Conservation (phyloP, 2,888 invertebrate species). For the Apamea sordens region DNA sequence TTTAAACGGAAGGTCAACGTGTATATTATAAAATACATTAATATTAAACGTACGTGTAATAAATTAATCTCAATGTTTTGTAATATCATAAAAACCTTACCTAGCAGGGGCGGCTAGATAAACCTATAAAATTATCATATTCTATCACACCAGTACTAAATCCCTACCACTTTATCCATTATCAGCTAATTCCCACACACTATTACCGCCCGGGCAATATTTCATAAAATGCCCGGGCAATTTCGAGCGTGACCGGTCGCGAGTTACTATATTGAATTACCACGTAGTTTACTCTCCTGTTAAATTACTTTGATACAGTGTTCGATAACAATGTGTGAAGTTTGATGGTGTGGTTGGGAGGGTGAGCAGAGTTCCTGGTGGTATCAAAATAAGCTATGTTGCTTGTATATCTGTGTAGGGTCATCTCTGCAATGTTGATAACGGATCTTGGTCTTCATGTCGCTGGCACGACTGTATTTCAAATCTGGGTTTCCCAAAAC, state of each 20-base stretch:
- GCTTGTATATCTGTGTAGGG: not conserved
- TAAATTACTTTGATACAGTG: conserved; percentile 35
- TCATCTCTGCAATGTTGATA: not conserved
- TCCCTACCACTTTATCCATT: conserved; percentile 9
- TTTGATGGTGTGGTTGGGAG: conserved; percentile 4
- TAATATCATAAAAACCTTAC: not conserved
- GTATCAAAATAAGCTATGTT: not conserved
- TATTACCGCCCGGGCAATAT: conserved; percentile 25
- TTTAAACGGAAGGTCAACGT: too few species aligned
- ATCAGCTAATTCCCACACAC: conserved; percentile 37
- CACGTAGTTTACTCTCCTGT: conserved; percentile 18
- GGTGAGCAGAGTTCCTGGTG: not conserved
- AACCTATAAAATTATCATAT: conserved; percentile 43
- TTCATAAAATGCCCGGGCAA: conserved; percentile 55
- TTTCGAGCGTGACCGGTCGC: conserved; percentile 59
- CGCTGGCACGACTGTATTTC: too few species aligned
- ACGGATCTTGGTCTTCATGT: not conserved
- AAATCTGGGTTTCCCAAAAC: too few species aligned
- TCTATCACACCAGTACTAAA: conserved; percentile 23
- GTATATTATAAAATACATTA: too few species aligned
- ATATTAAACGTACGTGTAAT: not conserved
- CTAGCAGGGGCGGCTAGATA: not conserved
- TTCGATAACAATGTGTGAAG: conserved; percentile 4
- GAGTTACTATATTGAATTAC: conserved; percentile 43
- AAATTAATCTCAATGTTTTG: not conserved